Evolutionary conservation across 2,888 invertebrate genomes (phyloP), one percentile per base, ranked within the genome.

Genomic region (Blera fallax): DNA sequence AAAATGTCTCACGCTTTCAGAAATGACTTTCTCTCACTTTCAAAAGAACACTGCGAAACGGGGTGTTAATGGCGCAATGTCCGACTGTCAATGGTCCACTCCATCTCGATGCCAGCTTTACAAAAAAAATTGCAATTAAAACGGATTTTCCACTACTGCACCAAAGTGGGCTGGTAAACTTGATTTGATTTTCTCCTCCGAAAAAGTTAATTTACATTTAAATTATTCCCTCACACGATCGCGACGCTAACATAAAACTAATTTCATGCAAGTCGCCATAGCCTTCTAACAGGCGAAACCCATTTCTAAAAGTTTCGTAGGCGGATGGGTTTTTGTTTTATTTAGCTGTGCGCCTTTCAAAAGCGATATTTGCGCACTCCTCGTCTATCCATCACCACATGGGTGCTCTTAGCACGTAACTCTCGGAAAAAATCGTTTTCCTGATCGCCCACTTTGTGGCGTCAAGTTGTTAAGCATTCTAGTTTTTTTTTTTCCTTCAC

Each of bases 371-470:
- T 37, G 52, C 65, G 52, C 65, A 52, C 29, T 45, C 2, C 3
- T 4, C 16, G 54, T 32, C 43, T 32, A 18, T 48, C 10, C 21
- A 18, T 64, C 62, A 10, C 60, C 24, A 16, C 43, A 43, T 24
- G 45, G 58, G n/a, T 27, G 62, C 45, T 45, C 62, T 16, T 24
- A 34, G 16, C 2, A 18, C 8, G 45, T 45, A 18, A 2, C n/a
- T 34, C 50, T 50, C 34, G 18, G 7, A 18, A 0, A 21, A 69
- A 69, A 24, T 3, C n/a, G 0, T 54, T 74, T 74, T 74, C 74
- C 58, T 37, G 76, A 58, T 58, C 67, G 67, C 76, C 76, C 67
- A 76, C 76, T 67, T 48, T 24, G 48, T 48, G 76, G 76, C 67
- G 76, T 76, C 48, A 50, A 76, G 48, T 76, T 67, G 56, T 58